Percentiles rank a stretch among this genome's conserved stretches.
These are phyloP conservation scores for Plecturocebus donacophilus DNA, from an alignment of 2,113 vertebrate genomes.

Conservation along the genomic window DNA sequence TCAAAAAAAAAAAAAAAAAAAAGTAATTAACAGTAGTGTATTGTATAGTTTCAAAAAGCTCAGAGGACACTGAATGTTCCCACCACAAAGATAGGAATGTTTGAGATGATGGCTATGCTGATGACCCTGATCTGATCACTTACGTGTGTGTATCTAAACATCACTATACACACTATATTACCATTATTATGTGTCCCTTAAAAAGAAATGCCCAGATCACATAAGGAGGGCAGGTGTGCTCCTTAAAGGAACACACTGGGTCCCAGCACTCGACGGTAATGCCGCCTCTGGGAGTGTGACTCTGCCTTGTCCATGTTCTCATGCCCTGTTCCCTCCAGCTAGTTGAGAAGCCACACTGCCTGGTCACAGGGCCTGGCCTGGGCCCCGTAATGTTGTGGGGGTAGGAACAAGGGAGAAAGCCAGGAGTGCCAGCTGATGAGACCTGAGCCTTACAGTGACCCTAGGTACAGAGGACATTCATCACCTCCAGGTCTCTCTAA, in stretches of 20 bases:
- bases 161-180: not conserved
- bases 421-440: accelerated
- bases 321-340: too few species aligned
- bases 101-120: not conserved
- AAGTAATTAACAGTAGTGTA: not conserved
- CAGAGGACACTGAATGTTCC: not conserved
- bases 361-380: not conserved
- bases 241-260: accelerated
- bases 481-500: accelerated
- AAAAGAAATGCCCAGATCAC: not conserved
- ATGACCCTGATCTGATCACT: not conserved
- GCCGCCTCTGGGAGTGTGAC: accelerated
- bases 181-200: not conserved
- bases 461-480: accelerated
- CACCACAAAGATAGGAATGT: not conserved
- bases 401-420: not conserved
- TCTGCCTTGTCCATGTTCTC: not conserved
- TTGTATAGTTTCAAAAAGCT: not conserved
- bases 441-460: accelerated
- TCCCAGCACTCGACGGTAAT: not conserved
- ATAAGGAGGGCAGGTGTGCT: accelerated
- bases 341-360: not conserved
- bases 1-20: too few species aligned
- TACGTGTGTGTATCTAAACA: not conserved
- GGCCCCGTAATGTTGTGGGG: accelerated